Conservation (phyloP, 2,888 invertebrate genomes). For the Andrena bicolor region DNA sequence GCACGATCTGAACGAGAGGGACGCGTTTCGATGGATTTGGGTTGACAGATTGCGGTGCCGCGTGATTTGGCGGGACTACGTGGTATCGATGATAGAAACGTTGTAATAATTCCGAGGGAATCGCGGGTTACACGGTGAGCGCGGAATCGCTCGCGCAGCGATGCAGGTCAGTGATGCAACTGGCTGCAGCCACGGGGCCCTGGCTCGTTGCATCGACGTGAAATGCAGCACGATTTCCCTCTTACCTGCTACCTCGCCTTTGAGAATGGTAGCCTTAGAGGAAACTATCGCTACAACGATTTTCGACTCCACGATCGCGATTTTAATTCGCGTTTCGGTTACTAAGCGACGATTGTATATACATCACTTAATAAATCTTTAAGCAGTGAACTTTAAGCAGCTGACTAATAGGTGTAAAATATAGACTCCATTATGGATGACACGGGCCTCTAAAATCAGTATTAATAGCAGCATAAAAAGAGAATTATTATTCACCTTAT, state of each 20-base stretch:
- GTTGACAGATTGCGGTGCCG: not conserved
- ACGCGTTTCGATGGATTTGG: too few relatives aligned
- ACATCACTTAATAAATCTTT: too few relatives aligned
- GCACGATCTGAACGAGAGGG: too few relatives aligned
- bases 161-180: conserved; percentile 64
- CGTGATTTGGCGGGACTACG: not conserved
- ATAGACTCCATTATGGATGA: too few relatives aligned
- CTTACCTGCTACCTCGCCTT: conserved; percentile 47
- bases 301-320: not conserved
- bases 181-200: conserved; percentile 40
- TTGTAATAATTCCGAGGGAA: not conserved
- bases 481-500: too few relatives aligned
- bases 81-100: not conserved
- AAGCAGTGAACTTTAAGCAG: too few relatives aligned
- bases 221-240: conserved; percentile 58
- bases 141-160: conserved; percentile 24
- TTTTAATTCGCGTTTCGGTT: not conserved
- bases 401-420: too few relatives aligned
- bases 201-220: conserved; percentile 46
- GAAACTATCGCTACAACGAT: not conserved
- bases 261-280: conserved; percentile 10
- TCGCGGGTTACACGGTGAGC: not conserved
- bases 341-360: too few relatives aligned
- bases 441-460: too few relatives aligned
- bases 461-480: too few relatives aligned